Evolutionary conservation across 2,797 vertebrate genomes (phyloP).

Genomic region (Falco berigora): DNA sequence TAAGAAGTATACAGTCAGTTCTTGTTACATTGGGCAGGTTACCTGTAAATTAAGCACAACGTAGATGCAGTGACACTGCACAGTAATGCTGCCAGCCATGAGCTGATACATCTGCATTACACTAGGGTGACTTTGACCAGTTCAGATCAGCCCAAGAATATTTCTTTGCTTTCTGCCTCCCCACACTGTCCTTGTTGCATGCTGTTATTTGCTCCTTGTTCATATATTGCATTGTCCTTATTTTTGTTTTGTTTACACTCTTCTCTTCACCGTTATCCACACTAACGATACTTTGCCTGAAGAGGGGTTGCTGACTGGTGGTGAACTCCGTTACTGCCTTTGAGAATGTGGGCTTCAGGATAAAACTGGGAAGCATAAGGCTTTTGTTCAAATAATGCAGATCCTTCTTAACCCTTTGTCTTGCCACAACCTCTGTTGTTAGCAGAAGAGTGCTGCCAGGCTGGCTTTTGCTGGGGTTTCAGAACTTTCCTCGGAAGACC

Average conservation of each 20-base stretch:
- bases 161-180: not conserved
- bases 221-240: not conserved
- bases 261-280: not conserved
- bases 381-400: not conserved
- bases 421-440: not conserved
- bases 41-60: not conserved
- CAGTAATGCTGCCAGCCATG: not conserved
- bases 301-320: not conserved
- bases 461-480: not conserved
- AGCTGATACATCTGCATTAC: not conserved
- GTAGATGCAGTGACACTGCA: not conserved
- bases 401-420: not conserved
- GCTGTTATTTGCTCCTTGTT: not conserved
- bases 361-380: not conserved
- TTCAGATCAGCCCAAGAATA: not conserved
- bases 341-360: not conserved
- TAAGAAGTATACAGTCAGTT: not conserved
- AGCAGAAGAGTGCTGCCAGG: not conserved
- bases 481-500: not conserved
- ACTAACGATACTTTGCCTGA: not conserved
- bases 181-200: not conserved
- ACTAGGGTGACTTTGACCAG: not conserved
- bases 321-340: not conserved
- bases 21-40: not conserved
- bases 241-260: not conserved